These are phyloP conservation scores for Turdus rufiventris DNA, from an alignment of 2,113 vertebrate genomes.

Conservation along the genomic window DNA sequence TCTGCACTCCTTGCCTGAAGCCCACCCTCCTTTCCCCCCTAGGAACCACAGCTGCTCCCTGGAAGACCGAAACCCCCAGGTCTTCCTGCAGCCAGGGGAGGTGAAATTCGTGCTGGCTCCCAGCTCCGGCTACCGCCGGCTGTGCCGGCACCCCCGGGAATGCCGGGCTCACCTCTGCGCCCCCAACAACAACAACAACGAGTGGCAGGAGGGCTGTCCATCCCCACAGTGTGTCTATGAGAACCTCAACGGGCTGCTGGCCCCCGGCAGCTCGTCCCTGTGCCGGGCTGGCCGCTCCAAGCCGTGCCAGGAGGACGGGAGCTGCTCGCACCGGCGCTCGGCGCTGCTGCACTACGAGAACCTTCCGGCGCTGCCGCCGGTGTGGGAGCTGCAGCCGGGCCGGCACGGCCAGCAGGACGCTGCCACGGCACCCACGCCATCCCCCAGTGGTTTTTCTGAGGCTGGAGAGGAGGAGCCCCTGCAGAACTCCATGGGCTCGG, in stretches of 20 bases:
- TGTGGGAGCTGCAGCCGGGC: constrained; percentile 89
- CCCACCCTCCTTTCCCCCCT: constrained; percentile 77
- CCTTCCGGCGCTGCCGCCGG: constrained; percentile 88
- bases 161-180: constrained; percentile 26
- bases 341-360: constrained; percentile 96
- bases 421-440: constrained; percentile 74
- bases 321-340: constrained; percentile 79
- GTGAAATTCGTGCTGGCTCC: constrained; percentile 95
- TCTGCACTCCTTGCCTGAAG: constrained; percentile 90
- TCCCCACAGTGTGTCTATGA: constrained; percentile 85
- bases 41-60: constrained; percentile 80
- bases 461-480: constrained; percentile 85
- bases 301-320: constrained; percentile 63
- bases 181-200: constrained; percentile 79
- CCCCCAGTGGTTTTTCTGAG: constrained; percentile 87
- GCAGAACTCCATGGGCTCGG: constrained; percentile 81
- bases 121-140: constrained; percentile 69
- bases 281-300: constrained; percentile 72
- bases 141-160: constrained; percentile 3
- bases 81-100: constrained; percentile 90
- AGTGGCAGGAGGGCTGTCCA: constrained; percentile 76
- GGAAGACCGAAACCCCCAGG: constrained; percentile 86
- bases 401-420: constrained; percentile 76
- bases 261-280: constrained; percentile 12
- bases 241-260: constrained; percentile 84